Percentiles rank a stretch among this genome's conserved stretches.
These are phyloP conservation scores for Diachrysia chrysitis DNA, from an alignment of 2,888 invertebrate species.

Conservation along the genomic window DNA sequence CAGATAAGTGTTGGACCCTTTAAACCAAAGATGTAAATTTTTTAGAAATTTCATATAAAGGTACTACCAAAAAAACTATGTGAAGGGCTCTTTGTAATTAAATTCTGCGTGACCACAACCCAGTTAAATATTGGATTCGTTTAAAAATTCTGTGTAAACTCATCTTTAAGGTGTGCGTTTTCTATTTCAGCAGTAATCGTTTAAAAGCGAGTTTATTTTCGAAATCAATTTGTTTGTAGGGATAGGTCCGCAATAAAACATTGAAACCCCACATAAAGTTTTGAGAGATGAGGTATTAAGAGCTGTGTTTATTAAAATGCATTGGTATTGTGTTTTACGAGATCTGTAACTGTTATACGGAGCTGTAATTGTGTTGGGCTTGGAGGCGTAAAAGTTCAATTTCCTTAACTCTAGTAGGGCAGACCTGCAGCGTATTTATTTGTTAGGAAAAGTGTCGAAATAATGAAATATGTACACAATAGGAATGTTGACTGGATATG, in stretches of 20 bases:
- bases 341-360: slow-evolving; percentile 4
- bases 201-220: background rate
- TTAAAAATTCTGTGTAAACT: too few relatives aligned
- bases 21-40: too few relatives aligned
- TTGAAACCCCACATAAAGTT: background rate
- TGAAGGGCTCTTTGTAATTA: too few relatives aligned
- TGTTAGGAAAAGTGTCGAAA: too few relatives aligned
- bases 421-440: background rate
- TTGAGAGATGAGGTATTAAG: slow-evolving; percentile 4
- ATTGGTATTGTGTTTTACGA: slow-evolving; percentile 2
- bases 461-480: too few relatives aligned
- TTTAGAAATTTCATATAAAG: too few relatives aligned
- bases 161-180: background rate
- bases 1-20: too few relatives aligned
- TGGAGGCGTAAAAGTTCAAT: background rate
- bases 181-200: slow-evolving; percentile 1
- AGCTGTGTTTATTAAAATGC: slow-evolving; percentile 4
- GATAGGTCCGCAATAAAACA: background rate
- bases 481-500: too few relatives aligned
- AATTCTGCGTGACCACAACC: too few relatives aligned
- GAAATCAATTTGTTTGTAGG: background rate
- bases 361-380: background rate
- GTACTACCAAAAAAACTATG: too few relatives aligned
- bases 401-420: background rate
- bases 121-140: too few relatives aligned